Evolutionary conservation across 30 jellyfish, hydroid and myxozoan genomes (phyloP).

Genomic region (Aurelia sp.): DNA sequence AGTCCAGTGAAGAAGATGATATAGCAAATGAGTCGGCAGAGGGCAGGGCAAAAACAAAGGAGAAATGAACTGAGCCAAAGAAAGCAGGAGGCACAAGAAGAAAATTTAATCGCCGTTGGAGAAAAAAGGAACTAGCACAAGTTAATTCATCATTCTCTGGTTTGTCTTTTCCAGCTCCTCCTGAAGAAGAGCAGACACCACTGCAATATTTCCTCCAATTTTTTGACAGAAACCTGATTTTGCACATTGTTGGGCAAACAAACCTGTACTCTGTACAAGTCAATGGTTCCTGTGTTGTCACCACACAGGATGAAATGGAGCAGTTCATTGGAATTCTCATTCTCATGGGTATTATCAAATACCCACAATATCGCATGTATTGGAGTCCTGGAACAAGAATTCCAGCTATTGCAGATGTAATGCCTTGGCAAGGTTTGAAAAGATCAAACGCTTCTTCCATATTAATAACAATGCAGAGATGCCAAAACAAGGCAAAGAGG

Average conservation of each 20-base stretch:
- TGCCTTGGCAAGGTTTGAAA: neutral
- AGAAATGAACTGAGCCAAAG: neutral
- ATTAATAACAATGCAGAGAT: slow-evolving; percentile 17
- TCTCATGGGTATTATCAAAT: slow-evolving; percentile 42
- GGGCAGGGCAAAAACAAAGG: neutral
- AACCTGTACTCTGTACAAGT: slow-evolving; percentile 22
- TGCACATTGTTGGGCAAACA: slow-evolving; percentile 33
- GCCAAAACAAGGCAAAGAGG: slow-evolving; percentile 24
- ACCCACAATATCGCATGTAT: slow-evolving; percentile 29
- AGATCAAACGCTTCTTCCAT: slow-evolving; percentile 31
- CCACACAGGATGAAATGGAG: slow-evolving; percentile 32
- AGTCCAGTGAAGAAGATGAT: slow-evolving; percentile 4
- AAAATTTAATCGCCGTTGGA: neutral
- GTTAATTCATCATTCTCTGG: slow-evolving; percentile 21
- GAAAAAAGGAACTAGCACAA: slow-evolving; percentile 35
- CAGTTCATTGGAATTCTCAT: slow-evolving; percentile 17
- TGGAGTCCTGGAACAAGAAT: slow-evolving; percentile 30
- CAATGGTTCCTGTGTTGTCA: slow-evolving; percentile 19
- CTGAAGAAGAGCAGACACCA: slow-evolving; percentile 28
- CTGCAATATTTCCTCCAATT: slow-evolving; percentile 30
- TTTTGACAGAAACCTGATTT: slow-evolving; percentile 24
- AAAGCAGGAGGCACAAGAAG: neutral
- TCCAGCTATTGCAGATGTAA: slow-evolving; percentile 28
- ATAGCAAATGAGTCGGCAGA: too few species aligned
- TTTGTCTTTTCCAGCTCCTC: slow-evolving; percentile 27